Evolutionary conservation across 2,888 invertebrate genomes (phyloP), one percentile per base, ranked within the genome.

Genomic region (Anthoptus insignis): DNA sequence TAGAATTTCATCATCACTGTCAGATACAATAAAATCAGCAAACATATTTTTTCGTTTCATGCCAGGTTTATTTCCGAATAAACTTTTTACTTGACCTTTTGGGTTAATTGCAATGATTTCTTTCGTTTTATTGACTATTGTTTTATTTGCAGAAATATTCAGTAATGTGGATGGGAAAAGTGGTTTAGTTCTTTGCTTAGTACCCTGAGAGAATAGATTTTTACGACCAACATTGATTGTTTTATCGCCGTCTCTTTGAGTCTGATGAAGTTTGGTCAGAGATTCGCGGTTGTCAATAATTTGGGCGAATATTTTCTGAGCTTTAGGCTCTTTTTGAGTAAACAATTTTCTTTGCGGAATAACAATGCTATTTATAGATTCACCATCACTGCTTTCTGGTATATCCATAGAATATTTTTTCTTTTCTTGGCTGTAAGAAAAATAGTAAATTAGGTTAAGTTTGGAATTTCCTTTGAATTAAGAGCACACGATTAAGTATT

Each of bases 361-460:
- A 0, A 89, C 83, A 66, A 93, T 91, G 71, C 93, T 93, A 37
- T 71, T 76, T 19, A 92, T 85, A 11, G 92, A 89, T 76, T 91
- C 92, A 73, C 78, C 82, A 64, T 84, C 89, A 70, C 92, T 91
- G 72, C 87, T 91, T 8, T 91, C 91, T 61, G 88, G 88, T 50
- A 89, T 63, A 58, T 89, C 83, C 37, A 87, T 32, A 3, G 84
- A 80, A 59, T 77, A 77, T 56, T 82, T 80, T 66, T 82, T 83
- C 47, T 86, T 83, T 67, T 86, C 87, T 77, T 87, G 88, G 66
- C 89, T 89, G 79, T 27, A 85, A 87, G 42, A 24, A 65, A n/a
- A n/a, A n/a, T n/a, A n/a, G n/a, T n/a, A n/a, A n/a, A n/a, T n/a
- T n/a, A n/a, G 68, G 69, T 49, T 56, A 47, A 32, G 11, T 45